Conservation (phyloP, 2,888 invertebrate species). For the Andrena marginata region DNA sequence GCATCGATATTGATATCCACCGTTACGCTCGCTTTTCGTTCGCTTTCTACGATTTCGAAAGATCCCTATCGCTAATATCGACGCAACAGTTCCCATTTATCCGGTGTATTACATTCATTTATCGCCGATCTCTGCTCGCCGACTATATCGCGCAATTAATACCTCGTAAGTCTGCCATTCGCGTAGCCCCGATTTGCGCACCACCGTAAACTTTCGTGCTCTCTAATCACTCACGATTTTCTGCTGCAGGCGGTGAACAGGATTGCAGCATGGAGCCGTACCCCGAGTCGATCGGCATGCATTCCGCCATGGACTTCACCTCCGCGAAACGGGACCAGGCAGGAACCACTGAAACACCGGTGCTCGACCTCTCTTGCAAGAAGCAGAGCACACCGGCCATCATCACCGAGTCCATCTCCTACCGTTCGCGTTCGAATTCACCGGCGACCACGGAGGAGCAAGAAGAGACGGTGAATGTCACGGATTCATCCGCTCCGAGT, state of each 20-base stretch:
- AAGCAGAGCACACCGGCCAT: conserved; percentile 40
- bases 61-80: conserved; percentile 12
- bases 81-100: conserved; percentile 6
- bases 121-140: background rate
- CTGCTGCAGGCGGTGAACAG: background rate
- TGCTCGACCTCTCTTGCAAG: conserved; percentile 79
- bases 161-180: background rate
- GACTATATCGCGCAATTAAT: conserved; percentile 4
- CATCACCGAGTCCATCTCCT: conserved; percentile 4
- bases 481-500: conserved; percentile 69
- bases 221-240: conserved; percentile 19
- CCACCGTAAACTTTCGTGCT: background rate
- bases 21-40: background rate
- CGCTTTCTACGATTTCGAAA: conserved; percentile 25
- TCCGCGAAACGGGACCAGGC: background rate
- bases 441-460: conserved; percentile 61
- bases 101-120: conserved; percentile 9
- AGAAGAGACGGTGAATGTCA: background rate
- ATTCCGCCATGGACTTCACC: conserved; percentile 68
- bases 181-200: background rate
- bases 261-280: conserved; percentile 35
- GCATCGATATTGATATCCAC: conserved; percentile 6
- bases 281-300: background rate
- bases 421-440: conserved; percentile 48
- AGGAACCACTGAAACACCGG: conserved; percentile 59